Conservation (phyloP, 2,888 invertebrate species). For the Volucella inflata region DNA sequence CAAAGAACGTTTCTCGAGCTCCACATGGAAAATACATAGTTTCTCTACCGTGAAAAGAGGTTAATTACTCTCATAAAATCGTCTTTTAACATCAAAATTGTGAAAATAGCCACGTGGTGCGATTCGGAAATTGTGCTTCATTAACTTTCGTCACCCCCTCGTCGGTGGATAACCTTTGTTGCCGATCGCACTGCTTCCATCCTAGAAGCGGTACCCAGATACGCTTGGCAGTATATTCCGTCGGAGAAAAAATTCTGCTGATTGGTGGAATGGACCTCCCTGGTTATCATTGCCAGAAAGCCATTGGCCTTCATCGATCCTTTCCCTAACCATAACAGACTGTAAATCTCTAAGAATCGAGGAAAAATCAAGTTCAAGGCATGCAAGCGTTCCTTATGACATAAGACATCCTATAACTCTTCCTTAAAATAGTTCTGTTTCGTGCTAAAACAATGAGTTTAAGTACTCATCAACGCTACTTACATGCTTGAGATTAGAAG, state of each 20-base stretch:
- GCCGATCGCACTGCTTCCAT: constrained; percentile 64
- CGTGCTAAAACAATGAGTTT: not conserved
- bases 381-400: constrained; percentile 6
- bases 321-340: not conserved
- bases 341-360: not conserved
- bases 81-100: constrained; percentile 5
- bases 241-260: constrained; percentile 67
- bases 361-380: not conserved
- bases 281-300: constrained; percentile 43
- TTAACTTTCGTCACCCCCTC: constrained; percentile 76
- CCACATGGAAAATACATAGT: constrained; percentile 47
- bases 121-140: constrained; percentile 78
- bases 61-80: constrained; percentile 31
- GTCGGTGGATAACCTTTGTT: constrained; percentile 64
- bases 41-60: constrained; percentile 34
- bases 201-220: constrained; percentile 16
- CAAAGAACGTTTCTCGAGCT: constrained; percentile 26
- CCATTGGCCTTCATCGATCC: constrained; percentile 20
- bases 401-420: constrained; percentile 34
- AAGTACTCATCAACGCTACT: constrained; percentile 29
- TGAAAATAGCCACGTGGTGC: not conserved
- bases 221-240: constrained; percentile 64
- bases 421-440: constrained; percentile 4
- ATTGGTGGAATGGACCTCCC: constrained; percentile 72
- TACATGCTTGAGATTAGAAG: constrained; percentile 29